Evolutionary conservation across 2,797 vertebrate species (phyloP).

Genomic region (Simalia tracyae): DNA sequence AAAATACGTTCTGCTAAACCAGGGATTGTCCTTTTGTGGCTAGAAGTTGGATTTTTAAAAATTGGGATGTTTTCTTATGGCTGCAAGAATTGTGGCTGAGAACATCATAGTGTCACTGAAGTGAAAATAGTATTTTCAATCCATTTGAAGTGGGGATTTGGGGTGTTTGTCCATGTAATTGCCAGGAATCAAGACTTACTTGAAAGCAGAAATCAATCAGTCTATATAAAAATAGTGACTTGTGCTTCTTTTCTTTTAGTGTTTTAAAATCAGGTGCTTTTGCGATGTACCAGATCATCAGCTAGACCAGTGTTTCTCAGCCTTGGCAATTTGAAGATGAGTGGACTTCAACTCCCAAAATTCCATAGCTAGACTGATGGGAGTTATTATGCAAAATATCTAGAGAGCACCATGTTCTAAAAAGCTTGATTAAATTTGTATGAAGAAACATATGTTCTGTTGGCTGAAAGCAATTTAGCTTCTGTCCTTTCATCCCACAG

Average conservation of each 20-base stretch:
- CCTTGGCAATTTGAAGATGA: too few species aligned
- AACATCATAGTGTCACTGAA: not conserved
- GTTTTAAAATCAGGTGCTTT: not conserved
- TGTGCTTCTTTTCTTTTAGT: not conserved
- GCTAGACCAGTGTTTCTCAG: not conserved
- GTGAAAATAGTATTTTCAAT: not conserved
- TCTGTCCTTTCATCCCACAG: not conserved
- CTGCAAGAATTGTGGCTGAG: not conserved
- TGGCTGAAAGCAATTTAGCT: conserved; percentile 13
- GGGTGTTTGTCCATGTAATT: not conserved
- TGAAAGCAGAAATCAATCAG: not conserved
- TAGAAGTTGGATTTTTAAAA: not conserved
- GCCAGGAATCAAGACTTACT: not conserved
- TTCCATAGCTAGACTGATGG: not conserved
- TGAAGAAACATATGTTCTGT: conserved; percentile 21
- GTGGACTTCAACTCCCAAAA: too few species aligned
- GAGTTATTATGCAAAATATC: not conserved
- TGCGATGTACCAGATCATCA: not conserved
- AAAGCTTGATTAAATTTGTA: not conserved
- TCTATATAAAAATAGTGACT: not conserved
- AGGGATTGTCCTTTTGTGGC: not conserved
- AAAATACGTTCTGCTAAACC: not conserved
- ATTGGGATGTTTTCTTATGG: not conserved
- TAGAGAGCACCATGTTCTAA: not conserved
- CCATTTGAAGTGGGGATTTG: not conserved